phyloP scores from a whole-genome alignment of 2,113 vertebrate genomes.

The Chitala chitala region DNA sequence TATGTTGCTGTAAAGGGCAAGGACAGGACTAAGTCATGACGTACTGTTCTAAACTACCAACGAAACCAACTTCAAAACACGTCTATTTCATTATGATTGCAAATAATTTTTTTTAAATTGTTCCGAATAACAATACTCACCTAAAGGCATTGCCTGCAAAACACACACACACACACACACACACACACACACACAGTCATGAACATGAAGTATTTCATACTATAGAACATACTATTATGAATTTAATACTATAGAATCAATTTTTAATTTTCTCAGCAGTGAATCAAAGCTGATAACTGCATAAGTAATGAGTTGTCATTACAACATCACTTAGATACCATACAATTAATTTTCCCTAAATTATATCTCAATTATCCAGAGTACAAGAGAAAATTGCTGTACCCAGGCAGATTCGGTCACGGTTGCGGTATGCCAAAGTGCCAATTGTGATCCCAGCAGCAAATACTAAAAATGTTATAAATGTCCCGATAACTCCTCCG shows the following conservation, averaged over 20 bases:
- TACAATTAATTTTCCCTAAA: neutral
- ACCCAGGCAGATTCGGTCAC: slow-evolving; percentile 62
- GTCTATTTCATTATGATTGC: neutral
- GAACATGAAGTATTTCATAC: neutral
- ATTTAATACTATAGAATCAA: neutral
- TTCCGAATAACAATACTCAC: slow-evolving; percentile 49
- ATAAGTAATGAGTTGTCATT: neutral
- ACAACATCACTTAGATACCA: no score
- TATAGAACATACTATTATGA: neutral
- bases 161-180: slow-evolving; percentile 23
- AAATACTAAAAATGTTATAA: slow-evolving; percentile 54
- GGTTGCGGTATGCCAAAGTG: slow-evolving; percentile 45
- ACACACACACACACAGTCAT: neutral
- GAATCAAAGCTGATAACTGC: neutral
- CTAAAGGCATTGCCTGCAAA: slow-evolving; percentile 54
- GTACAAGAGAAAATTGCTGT: slow-evolving; percentile 16
- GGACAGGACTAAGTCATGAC: neutral
- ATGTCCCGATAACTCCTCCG: slow-evolving; percentile 55
- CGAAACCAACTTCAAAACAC: neutral
- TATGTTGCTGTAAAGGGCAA: slow-evolving; percentile 35
- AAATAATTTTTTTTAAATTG: neutral
- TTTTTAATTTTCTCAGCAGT: neutral
- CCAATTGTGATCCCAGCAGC: slow-evolving; percentile 44
- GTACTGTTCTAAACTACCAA: neutral
- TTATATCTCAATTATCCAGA: neutral